These are phyloP conservation scores for Hippasteria phrygiana DNA, from an alignment of 53 echinoderm and acorn worm genomes.

Conservation along the genomic window DNA sequence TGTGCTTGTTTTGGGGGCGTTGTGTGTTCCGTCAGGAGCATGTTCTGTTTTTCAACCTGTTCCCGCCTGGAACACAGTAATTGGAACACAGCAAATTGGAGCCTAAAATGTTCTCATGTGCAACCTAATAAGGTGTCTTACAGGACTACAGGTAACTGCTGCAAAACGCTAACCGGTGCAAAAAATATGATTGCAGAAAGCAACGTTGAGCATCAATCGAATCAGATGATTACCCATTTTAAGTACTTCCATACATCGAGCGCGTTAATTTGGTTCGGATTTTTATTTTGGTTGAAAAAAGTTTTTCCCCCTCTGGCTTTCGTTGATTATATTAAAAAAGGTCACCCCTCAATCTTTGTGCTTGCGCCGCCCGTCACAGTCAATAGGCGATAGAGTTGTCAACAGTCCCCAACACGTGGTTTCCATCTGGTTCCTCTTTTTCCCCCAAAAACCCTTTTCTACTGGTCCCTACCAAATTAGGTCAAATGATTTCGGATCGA, in stretches of 20 bases:
- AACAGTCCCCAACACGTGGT: conserved; percentile 56
- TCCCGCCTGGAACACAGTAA: too few relatives aligned
- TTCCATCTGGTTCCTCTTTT: conserved; percentile 16
- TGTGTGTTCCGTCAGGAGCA: too few relatives aligned
- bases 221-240: neutral
- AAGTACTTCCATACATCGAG: neutral
- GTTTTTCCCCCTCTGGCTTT: neutral
- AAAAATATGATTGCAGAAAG: neutral
- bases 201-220: neutral
- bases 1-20: too few relatives aligned
- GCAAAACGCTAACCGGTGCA: too few relatives aligned
- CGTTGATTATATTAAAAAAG: neutral
- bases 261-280: neutral
- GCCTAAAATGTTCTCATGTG: too few relatives aligned
- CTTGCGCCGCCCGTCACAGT: conserved; percentile 39
- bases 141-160: too few relatives aligned
- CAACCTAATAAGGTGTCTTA: too few relatives aligned
- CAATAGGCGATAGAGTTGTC: conserved; percentile 54
- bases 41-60: too few relatives aligned
- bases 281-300: neutral
- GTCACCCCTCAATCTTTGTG: conserved; percentile 6
- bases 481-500: conserved; percentile 54
- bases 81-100: too few relatives aligned
- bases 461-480: conserved; percentile 47
- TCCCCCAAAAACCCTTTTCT: neutral